Percentiles rank a stretch among this genome's conserved stretches.
Conservation (phyloP, 2,888 invertebrate genomes). For the Hetaerina titia region DNA sequence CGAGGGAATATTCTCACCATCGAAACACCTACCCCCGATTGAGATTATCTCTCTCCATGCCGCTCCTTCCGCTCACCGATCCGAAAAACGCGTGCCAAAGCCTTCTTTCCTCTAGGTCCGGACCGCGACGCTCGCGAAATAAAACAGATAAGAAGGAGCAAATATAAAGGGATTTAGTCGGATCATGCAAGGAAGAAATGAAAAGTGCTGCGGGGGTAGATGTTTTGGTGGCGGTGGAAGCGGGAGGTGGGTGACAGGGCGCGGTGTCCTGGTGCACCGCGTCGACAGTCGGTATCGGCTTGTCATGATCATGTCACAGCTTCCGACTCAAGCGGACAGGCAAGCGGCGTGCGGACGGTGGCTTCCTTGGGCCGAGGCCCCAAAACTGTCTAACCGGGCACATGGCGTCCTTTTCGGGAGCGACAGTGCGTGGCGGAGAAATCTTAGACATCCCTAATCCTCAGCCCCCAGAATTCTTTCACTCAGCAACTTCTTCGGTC, state of each 20-base stretch:
- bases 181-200: neutral
- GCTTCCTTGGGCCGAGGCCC: neutral
- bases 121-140: neutral
- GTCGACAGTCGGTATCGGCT: slow-evolving; percentile 29
- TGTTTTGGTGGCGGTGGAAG: neutral
- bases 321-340: slow-evolving; percentile 35
- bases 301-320: slow-evolving; percentile 26
- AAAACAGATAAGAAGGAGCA: neutral
- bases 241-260: neutral
- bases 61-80: neutral
- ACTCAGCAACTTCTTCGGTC: neutral
- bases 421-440: neutral
- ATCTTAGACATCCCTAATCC: neutral
- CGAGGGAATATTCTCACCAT: neutral
- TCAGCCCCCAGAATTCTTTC: neutral
- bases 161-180: neutral
- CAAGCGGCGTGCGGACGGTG: slow-evolving; percentile 27
- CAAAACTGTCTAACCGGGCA: slow-evolving; percentile 14
- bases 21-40: neutral
- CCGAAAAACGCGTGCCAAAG: neutral
- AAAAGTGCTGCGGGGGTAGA: neutral
- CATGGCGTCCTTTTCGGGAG: neutral
- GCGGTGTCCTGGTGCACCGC: neutral
- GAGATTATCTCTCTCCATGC: too few species aligned
- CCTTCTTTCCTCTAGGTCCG: neutral